phyloP scores from a whole-genome alignment of 1,140 invertebrate genomes.

The Arctopsyche grandis region DNA sequence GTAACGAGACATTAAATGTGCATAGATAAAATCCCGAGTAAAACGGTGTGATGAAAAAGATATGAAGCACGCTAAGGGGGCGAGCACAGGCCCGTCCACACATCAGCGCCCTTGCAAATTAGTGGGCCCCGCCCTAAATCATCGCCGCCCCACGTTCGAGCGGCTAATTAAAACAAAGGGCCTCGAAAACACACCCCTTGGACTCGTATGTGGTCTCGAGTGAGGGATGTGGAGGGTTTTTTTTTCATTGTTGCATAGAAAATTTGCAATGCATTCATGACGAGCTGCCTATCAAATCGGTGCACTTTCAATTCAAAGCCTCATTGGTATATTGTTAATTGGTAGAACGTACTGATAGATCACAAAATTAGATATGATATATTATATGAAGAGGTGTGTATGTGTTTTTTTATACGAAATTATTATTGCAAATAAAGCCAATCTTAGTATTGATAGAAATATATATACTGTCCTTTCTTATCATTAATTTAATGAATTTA shows the following conservation, averaged over 20 bases:
- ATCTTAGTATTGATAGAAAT: too few species aligned
- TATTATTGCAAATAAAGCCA: too few species aligned
- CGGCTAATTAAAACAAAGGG: slow-evolving; percentile 51
- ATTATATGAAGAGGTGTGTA: too few species aligned
- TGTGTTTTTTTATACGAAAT: too few species aligned
- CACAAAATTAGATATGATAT: too few species aligned
- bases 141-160: slow-evolving; percentile 42
- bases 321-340: too few species aligned
- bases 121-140: slow-evolving; percentile 40
- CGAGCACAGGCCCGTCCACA: slow-evolving; percentile 6
- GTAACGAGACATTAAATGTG: not conserved
- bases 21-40: not conserved
- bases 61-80: not conserved
- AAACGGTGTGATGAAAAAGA: slow-evolving; percentile 10
- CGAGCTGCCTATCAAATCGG: too few species aligned
- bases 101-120: slow-evolving; percentile 23
- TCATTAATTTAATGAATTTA: too few species aligned
- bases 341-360: too few species aligned
- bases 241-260: not conserved
- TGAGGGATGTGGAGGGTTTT: not conserved
- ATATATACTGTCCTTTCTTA: too few species aligned
- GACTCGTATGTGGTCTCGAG: not conserved
- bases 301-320: too few species aligned
- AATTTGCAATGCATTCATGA: not conserved
- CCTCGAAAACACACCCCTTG: slow-evolving; percentile 36